Evolutionary conservation across 2,888 invertebrate genomes (phyloP), one percentile per base, ranked within the genome.

Genomic region (Corythucha ciliata): DNA sequence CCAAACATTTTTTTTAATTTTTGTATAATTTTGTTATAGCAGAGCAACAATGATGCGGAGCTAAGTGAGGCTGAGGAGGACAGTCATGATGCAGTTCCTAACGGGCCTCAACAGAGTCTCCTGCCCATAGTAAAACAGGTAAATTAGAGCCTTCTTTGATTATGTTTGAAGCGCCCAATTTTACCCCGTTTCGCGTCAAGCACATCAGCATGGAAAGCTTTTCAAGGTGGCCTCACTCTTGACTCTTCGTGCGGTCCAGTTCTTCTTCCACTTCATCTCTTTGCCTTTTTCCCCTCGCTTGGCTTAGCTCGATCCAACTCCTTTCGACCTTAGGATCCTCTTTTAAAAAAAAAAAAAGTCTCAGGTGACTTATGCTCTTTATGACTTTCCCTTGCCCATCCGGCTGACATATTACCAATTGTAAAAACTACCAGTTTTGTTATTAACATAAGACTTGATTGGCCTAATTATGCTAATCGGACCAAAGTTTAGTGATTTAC

Each of bases 61-160:
- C 36, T 58, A 25, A 58, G 57, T 34, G 58, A 58, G 42, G 36
- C 53, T 3, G 58, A 58, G 22, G 56, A 56, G 12, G 55, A 55
- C 33, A 44, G 50, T 39, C 46, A 46, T 4, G 56, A 56, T 32
- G 52, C 48, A 21, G 49, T 39, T 12, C 52, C 46, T 2, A 50
- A 52, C 26, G 54, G 52, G n/a, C 33, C 47, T 5, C 44, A 39
- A 27, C 49, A 48, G 12, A 36, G 49, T 7, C 3, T 53, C 8
- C 34, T 54, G 5, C 48, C 48, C 12, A 55, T 39, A 47, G 52
- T 55, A 18, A 55, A 55, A 53, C 52, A 49, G 55, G 55, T 55
- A 52, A 32, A 14, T 36, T 18, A 12, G 26, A 2, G 16, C 25
- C n/a, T 16, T 4, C 12, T 10, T 29, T 10, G 12, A 10, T 29